These are phyloP conservation scores for Zootoca vivipara DNA, from an alignment of 2,113 vertebrate genomes.

Conservation along the genomic window DNA sequence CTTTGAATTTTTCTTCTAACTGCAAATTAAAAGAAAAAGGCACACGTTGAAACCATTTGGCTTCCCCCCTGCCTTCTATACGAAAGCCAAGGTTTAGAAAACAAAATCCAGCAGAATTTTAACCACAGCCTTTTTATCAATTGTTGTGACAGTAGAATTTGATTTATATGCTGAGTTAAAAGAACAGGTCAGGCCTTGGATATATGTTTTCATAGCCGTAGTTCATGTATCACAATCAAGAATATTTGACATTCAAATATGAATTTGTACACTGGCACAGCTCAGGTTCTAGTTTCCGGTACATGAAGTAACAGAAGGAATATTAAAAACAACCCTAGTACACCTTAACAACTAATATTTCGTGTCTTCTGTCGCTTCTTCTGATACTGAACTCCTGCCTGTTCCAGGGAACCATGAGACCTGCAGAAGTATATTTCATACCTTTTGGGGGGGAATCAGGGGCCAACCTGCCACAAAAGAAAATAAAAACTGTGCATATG, in stretches of 20 bases:
- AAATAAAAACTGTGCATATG: too few species aligned
- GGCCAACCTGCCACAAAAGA: too few species aligned
- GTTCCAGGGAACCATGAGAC: background rate
- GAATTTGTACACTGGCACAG: background rate
- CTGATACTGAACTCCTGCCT: background rate
- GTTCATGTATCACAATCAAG: background rate
- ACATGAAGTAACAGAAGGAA: background rate
- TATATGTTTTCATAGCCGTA: background rate
- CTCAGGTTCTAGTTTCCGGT: background rate
- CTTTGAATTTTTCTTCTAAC: background rate
- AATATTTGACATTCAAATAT: background rate
- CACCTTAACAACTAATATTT: background rate
- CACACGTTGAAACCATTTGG: background rate
- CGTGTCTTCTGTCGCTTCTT: background rate
- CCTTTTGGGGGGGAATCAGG: too few species aligned
- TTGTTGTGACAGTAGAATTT: background rate
- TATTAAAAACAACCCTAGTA: background rate
- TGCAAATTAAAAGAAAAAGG: background rate
- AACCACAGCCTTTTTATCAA: background rate
- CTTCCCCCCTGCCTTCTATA: background rate
- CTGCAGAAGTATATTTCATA: background rate
- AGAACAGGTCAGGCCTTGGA: background rate
- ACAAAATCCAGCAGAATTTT: conserved; percentile 4
- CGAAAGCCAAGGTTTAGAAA: background rate
- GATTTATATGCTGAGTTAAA: rapidly evolving